Evolutionary conservation across 2,113 vertebrate species (phyloP), one percentile per base, ranked within the genome.

Genomic region (Mus pahari): DNA sequence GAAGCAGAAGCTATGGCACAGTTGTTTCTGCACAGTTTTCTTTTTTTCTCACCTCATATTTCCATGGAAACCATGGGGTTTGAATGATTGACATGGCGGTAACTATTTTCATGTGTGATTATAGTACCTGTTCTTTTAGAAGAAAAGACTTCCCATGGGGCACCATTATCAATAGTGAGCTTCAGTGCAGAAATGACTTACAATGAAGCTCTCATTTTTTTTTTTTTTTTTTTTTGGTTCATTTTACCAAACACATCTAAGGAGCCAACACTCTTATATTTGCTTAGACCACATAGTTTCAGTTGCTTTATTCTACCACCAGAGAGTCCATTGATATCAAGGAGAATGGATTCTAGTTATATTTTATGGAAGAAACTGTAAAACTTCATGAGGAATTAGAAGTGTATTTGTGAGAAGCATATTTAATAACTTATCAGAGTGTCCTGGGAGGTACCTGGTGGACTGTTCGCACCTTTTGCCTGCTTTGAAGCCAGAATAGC

Each of bases 401-500:
- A 12, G 33, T 10, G 31, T n/a, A 6, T 90, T 48, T 2, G 4
- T 19, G 39, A 50, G 28, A 16, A 55, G 2, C 3, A 19, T 0
- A 0, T 60, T 55, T 81, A 0, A 1, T 14, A 19, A 75, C 64
- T 50, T 66, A 89, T 50, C 71, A 82, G 10, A 70, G 10, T 14
- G 0, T 90, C 90, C 66, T 58, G 71, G 75, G 24, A 48, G 2
- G 90, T 66, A 13, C 20, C 88, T 42, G 71, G 50, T 14, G 31
- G 39, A 12, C 53, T 3, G 10, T 16, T 2, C 62, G 74, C 74
- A 78, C 31, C 68, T 84, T 84, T 12, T 31, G 45, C 13, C 36
- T 53, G 36, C 81, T 94, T 82, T 92, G 87, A 68, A 58, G 62
- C 84, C 88, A 86, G 39, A n/a, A 36, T 0, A 96, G 75, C 75